Percentiles rank a stretch among this genome's conserved stretches.
Conservation (phyloP, 2,888 invertebrate species). For the Dyspetes luteomarginatus region DNA sequence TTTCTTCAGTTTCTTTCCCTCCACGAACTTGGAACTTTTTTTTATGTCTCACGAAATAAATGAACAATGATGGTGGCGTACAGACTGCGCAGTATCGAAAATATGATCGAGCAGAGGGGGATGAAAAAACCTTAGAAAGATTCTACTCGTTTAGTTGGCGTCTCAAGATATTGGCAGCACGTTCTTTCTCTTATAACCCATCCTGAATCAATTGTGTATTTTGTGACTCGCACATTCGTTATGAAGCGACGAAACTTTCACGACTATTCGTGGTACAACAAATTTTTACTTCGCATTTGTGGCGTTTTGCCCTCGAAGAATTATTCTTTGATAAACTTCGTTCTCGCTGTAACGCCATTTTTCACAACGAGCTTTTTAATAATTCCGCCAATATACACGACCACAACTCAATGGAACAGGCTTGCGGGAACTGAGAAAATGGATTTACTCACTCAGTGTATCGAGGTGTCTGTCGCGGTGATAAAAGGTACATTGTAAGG, state of each 20-base stretch:
- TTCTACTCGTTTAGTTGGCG: neutral
- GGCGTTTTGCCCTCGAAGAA: conserved; percentile 14
- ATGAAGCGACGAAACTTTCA: conserved; percentile 36
- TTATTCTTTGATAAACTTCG: neutral
- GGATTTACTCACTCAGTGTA: conserved; percentile 20
- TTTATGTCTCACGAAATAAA: neutral
- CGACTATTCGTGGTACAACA: conserved; percentile 29
- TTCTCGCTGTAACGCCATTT: neutral
- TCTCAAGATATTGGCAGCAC: neutral
- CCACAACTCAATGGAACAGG: conserved; percentile 8
- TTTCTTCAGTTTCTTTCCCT: neutral
- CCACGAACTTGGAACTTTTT: neutral
- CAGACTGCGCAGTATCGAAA: conserved; percentile 19
- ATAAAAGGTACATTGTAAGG: conserved; percentile 14
- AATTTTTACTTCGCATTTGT: conserved; percentile 13
- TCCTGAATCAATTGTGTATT: neutral
- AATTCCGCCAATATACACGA: conserved; percentile 15
- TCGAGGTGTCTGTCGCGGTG: neutral
- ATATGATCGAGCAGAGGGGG: neutral
- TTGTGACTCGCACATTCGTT: neutral
- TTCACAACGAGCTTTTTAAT: conserved; percentile 17
- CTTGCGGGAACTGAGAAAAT: neutral
- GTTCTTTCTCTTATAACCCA: neutral
- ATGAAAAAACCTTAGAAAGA: neutral
- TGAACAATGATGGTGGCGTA: neutral